Conservation (phyloP, 2,888 invertebrate species). For the Temnothorax unifasciatus region DNA sequence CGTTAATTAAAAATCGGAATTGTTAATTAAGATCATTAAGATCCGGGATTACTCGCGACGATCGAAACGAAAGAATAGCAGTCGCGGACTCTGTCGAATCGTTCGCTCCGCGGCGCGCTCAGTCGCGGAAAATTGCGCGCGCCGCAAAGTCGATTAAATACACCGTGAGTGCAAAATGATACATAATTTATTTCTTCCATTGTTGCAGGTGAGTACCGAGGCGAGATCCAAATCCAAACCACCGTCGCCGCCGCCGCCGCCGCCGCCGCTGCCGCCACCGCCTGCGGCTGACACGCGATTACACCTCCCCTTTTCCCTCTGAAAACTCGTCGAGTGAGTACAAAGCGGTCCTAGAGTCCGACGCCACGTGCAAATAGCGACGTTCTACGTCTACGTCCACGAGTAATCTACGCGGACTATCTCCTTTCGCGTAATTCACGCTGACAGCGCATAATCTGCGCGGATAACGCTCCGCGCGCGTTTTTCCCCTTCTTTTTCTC, state of each 20-base stretch:
- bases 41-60: background rate
- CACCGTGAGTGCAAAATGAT: constrained; percentile 38
- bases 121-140: constrained; percentile 9
- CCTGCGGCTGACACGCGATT: constrained; percentile 56
- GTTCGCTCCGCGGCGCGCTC: background rate
- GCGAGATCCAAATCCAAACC: constrained; percentile 39
- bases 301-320: constrained; percentile 1
- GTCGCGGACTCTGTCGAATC: background rate
- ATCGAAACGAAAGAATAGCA: background rate
- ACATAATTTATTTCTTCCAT: constrained; percentile 56
- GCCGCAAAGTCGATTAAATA: constrained; percentile 50
- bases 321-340: constrained; percentile 37
- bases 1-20: background rate
- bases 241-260: background rate
- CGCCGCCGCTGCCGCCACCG: background rate
- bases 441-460: constrained; percentile 47
- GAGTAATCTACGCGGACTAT: constrained; percentile 37
- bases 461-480: constrained; percentile 23
- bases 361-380: constrained; percentile 42
- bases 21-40: background rate
- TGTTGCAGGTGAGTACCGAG: constrained; percentile 62
- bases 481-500: background rate
- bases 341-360: constrained; percentile 36
- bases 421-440: constrained; percentile 40
- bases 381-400: constrained; percentile 32